Percentiles rank a stretch among this genome's conserved stretches.
Conservation (phyloP, 2,797 vertebrate species). For the Myiotriccus ornatus region DNA sequence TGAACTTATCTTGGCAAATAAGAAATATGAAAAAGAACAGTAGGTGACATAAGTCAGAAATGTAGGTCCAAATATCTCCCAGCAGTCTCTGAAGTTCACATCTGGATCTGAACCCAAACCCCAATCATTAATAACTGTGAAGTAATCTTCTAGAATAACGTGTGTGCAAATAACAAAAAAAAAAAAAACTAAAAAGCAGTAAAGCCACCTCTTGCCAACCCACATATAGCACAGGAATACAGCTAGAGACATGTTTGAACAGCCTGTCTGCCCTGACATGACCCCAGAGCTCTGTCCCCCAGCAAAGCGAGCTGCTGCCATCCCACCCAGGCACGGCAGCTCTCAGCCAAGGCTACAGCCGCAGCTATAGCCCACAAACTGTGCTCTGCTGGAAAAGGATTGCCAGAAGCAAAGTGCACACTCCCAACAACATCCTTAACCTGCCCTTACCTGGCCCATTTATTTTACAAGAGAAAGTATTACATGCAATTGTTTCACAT, state of each 20-base stretch:
- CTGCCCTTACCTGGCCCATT: background rate
- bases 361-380: background rate
- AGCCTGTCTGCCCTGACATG: background rate
- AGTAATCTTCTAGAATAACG: background rate
- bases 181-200: background rate
- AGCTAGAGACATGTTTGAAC: background rate
- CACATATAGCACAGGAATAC: background rate
- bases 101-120: background rate
- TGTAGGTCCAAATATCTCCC: background rate
- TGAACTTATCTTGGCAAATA: background rate
- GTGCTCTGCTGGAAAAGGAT: background rate
- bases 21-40: background rate
- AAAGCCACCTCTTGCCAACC: background rate
- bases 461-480: background rate
- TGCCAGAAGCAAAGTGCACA: background rate
- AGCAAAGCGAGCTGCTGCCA: background rate
- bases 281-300: background rate
- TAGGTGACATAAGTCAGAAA: background rate
- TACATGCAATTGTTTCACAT: background rate
- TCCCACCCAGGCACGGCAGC: fast-evolving
- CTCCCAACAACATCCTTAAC: background rate
- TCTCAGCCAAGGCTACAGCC: background rate
- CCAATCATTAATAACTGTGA: background rate
- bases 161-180: background rate
- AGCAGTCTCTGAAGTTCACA: background rate